Evolutionary conservation across 2,888 invertebrate genomes (phyloP), one percentile per base, ranked within the genome.

Genomic region (Mystacides longicornis): DNA sequence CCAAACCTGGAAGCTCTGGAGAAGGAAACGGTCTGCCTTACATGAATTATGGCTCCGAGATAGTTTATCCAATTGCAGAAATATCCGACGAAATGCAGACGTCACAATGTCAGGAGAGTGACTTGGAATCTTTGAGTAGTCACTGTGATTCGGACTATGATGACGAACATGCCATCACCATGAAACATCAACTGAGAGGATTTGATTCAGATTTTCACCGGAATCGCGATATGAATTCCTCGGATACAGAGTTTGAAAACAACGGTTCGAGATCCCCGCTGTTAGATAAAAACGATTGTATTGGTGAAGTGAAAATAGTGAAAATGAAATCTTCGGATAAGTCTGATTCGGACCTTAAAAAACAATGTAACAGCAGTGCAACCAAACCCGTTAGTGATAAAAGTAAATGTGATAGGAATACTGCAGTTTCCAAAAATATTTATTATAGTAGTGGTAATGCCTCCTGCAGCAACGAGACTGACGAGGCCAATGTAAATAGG

Each of bases 31-130:
- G 87, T 51, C 88, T 89, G 68, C 89, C 90, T 1, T 77, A 75
- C 60, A 63, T 81, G 57, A 81, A 80, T 33, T 85, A 83, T 63
- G 85, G 86, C 14, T 86, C 87, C 1, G 87, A 88, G 69, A 86
- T 87, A 56, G 82, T 88, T 1, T 89, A 90, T 69, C 89, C 91
- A 2, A 90, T 91, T 63, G 89, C 87, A 1, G 91, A 91, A 71
- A 89, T 89, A 67, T 85, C 86, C 0, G 90, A 89, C 65, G 89
- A 90, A 69, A 85, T 83, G 74, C 82, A 82, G 67, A 82, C 81
- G 9, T 82, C 81, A 1, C 82, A 83, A 63, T 72, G 72, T 3
- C 81, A 81, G 45, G 82, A 82, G 65, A 81, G 81, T 0, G 82
- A 82, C 65, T 65, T 81, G 58, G 78, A 79, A 62, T 82, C 81